Evolutionary conservation across 2,888 invertebrate genomes (phyloP).

Genomic region (Seira ritae): DNA sequence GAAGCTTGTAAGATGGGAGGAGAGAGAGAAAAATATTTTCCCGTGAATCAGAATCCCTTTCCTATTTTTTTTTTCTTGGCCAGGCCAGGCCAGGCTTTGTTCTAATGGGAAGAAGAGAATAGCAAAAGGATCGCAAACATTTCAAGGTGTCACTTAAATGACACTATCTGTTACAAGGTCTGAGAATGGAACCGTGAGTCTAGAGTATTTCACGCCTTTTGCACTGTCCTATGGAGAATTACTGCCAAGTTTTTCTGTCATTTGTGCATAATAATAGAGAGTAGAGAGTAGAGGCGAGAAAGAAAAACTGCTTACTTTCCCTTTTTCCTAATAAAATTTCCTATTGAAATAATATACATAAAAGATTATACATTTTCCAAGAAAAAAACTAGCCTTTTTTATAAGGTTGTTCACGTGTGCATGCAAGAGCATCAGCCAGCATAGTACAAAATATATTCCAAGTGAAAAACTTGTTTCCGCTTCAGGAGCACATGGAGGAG

Average conservation of each 20-base stretch:
- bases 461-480: conserved; percentile 55
- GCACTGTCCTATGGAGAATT: conserved; percentile 34
- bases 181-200: conserved; percentile 56
- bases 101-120: conserved; percentile 49
- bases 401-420: conserved; percentile 46
- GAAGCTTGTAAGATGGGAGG: not conserved
- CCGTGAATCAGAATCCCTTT: not conserved
- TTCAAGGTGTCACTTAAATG: conserved; percentile 66
- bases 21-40: not conserved
- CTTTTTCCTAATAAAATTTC: not conserved
- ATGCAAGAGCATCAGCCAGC: too few relatives aligned
- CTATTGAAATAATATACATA: too few relatives aligned
- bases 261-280: not conserved
- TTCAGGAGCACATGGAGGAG: conserved; percentile 39
- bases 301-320: conserved; percentile 6
- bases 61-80: conserved; percentile 8
- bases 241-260: not conserved
- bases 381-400: too few relatives aligned
- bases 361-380: too few relatives aligned
- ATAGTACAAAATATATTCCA: too few relatives aligned
- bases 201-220: conserved; percentile 64
- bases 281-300: too few relatives aligned
- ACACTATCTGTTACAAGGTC: conserved; percentile 64
- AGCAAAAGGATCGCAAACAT: conserved; percentile 57
- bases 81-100: too few relatives aligned